Conservation (phyloP, 2,888 invertebrate genomes). For the Frankliniella fusca region DNA sequence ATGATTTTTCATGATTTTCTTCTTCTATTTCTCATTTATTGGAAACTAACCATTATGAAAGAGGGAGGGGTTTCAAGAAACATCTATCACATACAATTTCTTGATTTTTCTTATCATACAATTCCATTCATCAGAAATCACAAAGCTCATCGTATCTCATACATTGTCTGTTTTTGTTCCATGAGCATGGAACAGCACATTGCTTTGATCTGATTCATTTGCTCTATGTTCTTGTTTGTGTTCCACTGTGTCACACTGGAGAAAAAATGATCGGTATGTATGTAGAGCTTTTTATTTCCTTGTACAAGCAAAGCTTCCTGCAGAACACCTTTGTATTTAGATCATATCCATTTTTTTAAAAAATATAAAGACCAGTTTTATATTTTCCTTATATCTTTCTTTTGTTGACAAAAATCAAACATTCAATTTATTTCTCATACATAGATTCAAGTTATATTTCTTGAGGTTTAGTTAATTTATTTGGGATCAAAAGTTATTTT, state of each 20-base stretch:
- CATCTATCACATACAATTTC: not conserved
- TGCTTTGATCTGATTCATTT: slow-evolving; percentile 23
- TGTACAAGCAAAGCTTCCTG: not conserved
- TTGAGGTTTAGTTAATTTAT: too few relatives aligned
- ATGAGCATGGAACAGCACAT: not conserved
- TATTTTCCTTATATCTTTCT: too few relatives aligned
- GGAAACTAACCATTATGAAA: too few relatives aligned
- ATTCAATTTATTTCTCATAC: too few relatives aligned
- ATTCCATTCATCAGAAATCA: not conserved
- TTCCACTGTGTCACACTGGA: slow-evolving; percentile 28
- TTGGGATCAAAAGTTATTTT: too few relatives aligned
- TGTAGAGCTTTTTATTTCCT: not conserved
- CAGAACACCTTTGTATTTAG: not conserved
- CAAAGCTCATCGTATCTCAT: not conserved
- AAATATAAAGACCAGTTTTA: not conserved
- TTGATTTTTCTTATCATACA: not conserved
- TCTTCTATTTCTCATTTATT: too few relatives aligned
- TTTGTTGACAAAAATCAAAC: too few relatives aligned
- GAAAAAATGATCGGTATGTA: slow-evolving; percentile 10
- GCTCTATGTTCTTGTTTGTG: slow-evolving; percentile 19
- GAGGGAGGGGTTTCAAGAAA: not conserved
- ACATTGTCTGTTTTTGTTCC: not conserved
- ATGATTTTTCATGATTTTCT: too few relatives aligned
- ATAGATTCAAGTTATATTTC: too few relatives aligned
- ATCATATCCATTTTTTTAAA: not conserved